A percentile compares a stretch with the other conserved stretches of the same genome.
These are phyloP conservation scores for Hypomesus transpacificus DNA, from an alignment of 2,113 vertebrate genomes.

Conservation along the genomic window DNA sequence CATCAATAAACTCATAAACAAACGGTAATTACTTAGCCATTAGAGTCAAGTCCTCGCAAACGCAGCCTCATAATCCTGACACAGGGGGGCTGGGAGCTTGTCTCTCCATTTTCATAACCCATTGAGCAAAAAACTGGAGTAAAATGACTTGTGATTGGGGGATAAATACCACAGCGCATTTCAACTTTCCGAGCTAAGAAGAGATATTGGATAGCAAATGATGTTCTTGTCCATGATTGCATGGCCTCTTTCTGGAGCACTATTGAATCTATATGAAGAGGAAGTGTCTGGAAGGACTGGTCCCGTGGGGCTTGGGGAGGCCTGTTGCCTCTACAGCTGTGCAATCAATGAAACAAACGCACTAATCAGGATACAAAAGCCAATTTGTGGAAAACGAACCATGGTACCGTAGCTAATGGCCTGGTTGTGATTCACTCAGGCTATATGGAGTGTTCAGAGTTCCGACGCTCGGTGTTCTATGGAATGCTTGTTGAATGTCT, in stretches of 20 bases:
- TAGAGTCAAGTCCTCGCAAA: slow-evolving; percentile 67
- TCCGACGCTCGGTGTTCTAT: neutral
- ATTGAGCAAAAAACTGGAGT: slow-evolving; percentile 55
- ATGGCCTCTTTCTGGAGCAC: slow-evolving; percentile 29
- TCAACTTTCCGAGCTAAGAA: slow-evolving; percentile 23
- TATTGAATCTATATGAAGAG: slow-evolving; percentile 55
- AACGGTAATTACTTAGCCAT: slow-evolving; percentile 69
- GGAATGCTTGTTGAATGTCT: slow-evolving; percentile 40
- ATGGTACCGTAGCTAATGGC: slow-evolving; percentile 17
- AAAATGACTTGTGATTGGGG: slow-evolving; percentile 69
- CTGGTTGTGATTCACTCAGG: slow-evolving; percentile 22
- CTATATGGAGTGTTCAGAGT: neutral
- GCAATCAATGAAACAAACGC: slow-evolving; percentile 55
- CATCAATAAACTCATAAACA: slow-evolving; percentile 11
- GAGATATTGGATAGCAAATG: neutral
- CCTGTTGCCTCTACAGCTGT: slow-evolving; percentile 46
- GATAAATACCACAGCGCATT: slow-evolving; percentile 64
- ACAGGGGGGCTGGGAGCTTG: slow-evolving; percentile 64
- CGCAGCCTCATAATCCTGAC: slow-evolving; percentile 67
- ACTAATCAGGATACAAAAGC: slow-evolving; percentile 37
- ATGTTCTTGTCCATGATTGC: slow-evolving; percentile 34
- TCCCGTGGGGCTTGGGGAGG: slow-evolving; percentile 59
- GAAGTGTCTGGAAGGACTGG: slow-evolving; percentile 47
- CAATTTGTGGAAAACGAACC: slow-evolving; percentile 1
- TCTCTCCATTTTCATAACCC: slow-evolving; percentile 61